phyloP scores from a whole-genome alignment of 1,140 invertebrate species.

The Pararge aegeria region DNA sequence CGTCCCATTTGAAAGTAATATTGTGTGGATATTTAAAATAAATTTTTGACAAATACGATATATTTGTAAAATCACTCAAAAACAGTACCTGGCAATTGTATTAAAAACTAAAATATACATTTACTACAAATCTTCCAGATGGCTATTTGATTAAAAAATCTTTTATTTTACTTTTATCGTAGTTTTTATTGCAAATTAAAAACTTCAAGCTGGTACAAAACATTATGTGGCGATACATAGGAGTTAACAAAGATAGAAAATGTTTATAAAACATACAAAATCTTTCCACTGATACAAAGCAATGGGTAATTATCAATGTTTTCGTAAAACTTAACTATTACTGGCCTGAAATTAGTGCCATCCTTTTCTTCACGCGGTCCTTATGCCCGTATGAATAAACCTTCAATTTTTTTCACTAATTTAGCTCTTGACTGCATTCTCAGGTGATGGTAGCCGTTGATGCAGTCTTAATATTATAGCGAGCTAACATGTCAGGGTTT shows the following conservation, averaged over 20 bases:
- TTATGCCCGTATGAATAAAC: too few species aligned
- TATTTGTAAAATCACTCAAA: slow-evolving; percentile 70
- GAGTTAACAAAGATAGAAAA: slow-evolving; percentile 25
- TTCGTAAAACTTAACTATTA: neutral
- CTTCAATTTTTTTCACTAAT: too few species aligned
- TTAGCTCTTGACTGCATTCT: too few species aligned
- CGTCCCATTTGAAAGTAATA: slow-evolving; percentile 35
- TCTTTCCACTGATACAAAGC: slow-evolving; percentile 12
- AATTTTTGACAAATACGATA: slow-evolving; percentile 58
- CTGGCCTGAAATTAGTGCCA: too few species aligned
- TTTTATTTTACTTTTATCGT: slow-evolving; percentile 40
- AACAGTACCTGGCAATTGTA: slow-evolving; percentile 78
- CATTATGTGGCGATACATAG: slow-evolving; percentile 20
- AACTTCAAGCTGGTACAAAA: slow-evolving; percentile 54
- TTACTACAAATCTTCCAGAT: slow-evolving; percentile 76
- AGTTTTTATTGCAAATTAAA: slow-evolving; percentile 71
- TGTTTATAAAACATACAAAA: slow-evolving; percentile 31
- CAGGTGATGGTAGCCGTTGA: too few species aligned
- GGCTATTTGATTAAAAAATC: slow-evolving; percentile 54
- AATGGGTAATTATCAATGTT: slow-evolving; percentile 6
- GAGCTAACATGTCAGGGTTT: too few species aligned
- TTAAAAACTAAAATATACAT: slow-evolving; percentile 74
- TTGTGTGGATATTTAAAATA: slow-evolving; percentile 46
- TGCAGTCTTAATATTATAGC: too few species aligned
- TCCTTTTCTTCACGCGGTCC: too few species aligned